Base-by-base conservation (phyloP, 2,888 invertebrate genomes). In the Lepidonotus clava region DNA sequence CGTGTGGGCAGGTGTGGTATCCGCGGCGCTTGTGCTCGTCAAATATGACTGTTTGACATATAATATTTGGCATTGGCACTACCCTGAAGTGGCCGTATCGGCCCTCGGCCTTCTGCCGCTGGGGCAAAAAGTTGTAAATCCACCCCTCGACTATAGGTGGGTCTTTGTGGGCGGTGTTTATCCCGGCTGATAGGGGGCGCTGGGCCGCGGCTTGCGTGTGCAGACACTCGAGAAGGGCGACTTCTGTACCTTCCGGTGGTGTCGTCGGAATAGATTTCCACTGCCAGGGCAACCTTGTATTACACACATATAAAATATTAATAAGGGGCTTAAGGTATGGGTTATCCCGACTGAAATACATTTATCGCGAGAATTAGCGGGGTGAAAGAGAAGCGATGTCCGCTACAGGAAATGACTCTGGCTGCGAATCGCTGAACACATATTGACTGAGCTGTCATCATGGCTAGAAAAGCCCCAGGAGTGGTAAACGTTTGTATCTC, bases 41-140 rank as follows among this genome's bases (percentile, higher is more conserved):
- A 76, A 76, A 76, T 76, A 76, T 76, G 76, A 76, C 76, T 76
- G 76, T 76, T 76, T 76, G 76, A 76, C 76, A 76, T 76, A 76
- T 76, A 76, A 76, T 76, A 76, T 76, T 76, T 76, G 76, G 40
- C 76, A 28, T 76, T 76, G 76, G 38, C 11, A 38, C 76, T 76
- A 76, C 76, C 76, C 38, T 36, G 76, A 36, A 38, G 14, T 28
- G 34, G 11, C 2, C 24, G 76, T 76, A 40, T 18, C 38, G 38
- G 28, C 21, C 14, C 36, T 14, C 34, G 24, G 2, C 38, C 51
- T 51, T 51, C 21, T 51, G 40, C 76, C 14, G 61, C 61, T 28
- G 24, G 5, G 76, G 76, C 6, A 34, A 76, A 76, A 76, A 76
- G 76, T 38, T 36, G 76, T 18, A 76, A 76, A 76, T 76, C 76